These are phyloP conservation scores for Marmota monax DNA, from an alignment of 2,113 vertebrate species.

Conservation along the genomic window DNA sequence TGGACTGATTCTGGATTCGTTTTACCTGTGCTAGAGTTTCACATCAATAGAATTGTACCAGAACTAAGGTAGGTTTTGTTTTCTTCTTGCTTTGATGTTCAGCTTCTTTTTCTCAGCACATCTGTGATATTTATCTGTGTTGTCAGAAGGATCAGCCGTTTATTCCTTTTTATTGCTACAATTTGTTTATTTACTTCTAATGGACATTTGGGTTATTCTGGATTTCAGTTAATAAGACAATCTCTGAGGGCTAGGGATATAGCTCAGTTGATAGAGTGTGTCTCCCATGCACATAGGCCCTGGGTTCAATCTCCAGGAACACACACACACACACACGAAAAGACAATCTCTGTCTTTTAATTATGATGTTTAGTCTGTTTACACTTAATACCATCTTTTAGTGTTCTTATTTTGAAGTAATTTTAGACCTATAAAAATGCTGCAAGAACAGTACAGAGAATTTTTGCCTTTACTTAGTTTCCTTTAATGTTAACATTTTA, in stretches of 20 bases:
- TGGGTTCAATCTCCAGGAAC: too few relatives aligned
- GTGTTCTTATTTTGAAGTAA: slow-evolving; percentile 30
- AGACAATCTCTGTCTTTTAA: neutral
- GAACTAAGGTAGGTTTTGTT: neutral
- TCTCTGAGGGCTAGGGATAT: neutral
- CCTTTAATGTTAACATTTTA: neutral
- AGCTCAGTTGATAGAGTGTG: too few relatives aligned
- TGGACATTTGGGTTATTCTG: neutral
- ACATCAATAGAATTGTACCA: neutral
- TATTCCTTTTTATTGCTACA: neutral
- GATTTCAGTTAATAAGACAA: neutral
- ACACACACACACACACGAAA: too few relatives aligned
- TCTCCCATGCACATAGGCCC: too few relatives aligned
- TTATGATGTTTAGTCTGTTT: slow-evolving; percentile 18
- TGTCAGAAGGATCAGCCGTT: neutral
- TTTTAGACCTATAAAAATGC: slow-evolving; percentile 21
- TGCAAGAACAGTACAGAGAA: neutral
- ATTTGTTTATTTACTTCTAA: neutral
- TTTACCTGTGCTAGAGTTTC: slow-evolving; percentile 36
- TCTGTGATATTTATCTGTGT: neutral
- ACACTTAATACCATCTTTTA: slow-evolving; percentile 35
- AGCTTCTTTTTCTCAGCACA: neutral
- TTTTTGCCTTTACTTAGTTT: neutral
- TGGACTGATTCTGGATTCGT: neutral
- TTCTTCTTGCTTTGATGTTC: neutral